Percentiles rank a stretch among this genome's conserved stretches.
Conservation (phyloP, 2,797 vertebrate genomes). For the Acanthiza pusilla region DNA sequence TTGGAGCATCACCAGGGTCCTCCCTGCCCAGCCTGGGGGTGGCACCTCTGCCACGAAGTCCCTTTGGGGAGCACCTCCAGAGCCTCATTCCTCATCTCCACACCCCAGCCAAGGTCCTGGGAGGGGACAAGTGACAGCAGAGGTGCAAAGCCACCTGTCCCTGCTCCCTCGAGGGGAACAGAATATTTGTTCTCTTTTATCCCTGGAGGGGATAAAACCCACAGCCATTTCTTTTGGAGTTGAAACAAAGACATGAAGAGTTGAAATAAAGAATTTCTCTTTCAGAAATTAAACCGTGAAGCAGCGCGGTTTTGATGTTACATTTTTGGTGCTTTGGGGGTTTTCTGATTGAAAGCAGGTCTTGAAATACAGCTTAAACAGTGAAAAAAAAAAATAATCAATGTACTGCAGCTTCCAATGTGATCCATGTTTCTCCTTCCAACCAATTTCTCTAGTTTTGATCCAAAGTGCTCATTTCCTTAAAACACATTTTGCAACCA, state of each 20-base stretch:
- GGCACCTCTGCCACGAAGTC: neutral
- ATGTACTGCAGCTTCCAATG: neutral
- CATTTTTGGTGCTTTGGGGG: neutral
- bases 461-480: neutral
- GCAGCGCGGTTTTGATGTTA: accelerated
- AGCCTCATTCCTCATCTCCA: neutral
- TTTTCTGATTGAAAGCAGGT: neutral
- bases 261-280: neutral
- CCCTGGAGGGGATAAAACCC: neutral
- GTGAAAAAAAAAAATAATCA: neutral
- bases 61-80: neutral
- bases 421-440: neutral
- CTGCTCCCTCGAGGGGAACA: neutral
- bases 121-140: neutral
- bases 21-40: neutral
- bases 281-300: neutral
- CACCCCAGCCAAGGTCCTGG: neutral
- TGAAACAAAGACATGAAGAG: neutral
- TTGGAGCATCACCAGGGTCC: neutral
- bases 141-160: neutral
- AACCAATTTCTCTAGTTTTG: neutral
- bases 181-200: neutral
- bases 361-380: neutral
- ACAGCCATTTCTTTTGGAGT: neutral
- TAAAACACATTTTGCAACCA: neutral